Evolutionary conservation across 2,113 vertebrate genomes (phyloP), one percentile per base, ranked within the genome.

Genomic region (Cottus gobio): DNA sequence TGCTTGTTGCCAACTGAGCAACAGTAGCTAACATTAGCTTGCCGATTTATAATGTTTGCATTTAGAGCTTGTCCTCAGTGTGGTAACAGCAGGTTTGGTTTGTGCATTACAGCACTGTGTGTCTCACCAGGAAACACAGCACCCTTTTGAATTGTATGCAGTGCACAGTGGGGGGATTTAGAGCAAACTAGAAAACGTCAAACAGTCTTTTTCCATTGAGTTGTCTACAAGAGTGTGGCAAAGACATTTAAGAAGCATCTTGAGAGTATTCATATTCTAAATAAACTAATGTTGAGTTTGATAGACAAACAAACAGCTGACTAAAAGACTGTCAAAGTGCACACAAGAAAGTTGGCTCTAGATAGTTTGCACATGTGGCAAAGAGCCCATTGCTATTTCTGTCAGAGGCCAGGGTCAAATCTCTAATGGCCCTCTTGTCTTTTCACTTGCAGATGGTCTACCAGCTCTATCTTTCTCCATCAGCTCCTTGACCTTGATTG

Each of bases 401-500:
- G 46, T 85, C 63, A 31, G 36, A 82, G 64, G 80, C 76, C 62
- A 65, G 56, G 66, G 46, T 77, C 50, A 80, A 18, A 75, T 80
- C 75, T 83, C 79, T 86, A 82, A 90, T 80, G 36, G 26, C 26
- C 75, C 34, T 75, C 44, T 16, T 70, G 46, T 85, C 26, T 85
- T 81, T 85, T 42, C 30, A 9, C 79, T 88, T 92, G 13, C 95
- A 99, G 98, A 97, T 96, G 98, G 98, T 64, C 94, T 99, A 91
- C 95, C 96, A 73, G 97, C 97, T 16, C 93, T 99, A 85, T 96
- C 97, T 7, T 99, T 99, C 95, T 98, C 98, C 89, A 98, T 99
- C 94, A 99, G 98, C 92, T 96, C 97, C 71, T 92, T 99, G 94
- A 99, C 98, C 87, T 95, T 99, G 95, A 96, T 99, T 90, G 98